Conservation (phyloP, 37 sponge, comb jelly and placozoan genomes). For the Tethya wilhelma region DNA sequence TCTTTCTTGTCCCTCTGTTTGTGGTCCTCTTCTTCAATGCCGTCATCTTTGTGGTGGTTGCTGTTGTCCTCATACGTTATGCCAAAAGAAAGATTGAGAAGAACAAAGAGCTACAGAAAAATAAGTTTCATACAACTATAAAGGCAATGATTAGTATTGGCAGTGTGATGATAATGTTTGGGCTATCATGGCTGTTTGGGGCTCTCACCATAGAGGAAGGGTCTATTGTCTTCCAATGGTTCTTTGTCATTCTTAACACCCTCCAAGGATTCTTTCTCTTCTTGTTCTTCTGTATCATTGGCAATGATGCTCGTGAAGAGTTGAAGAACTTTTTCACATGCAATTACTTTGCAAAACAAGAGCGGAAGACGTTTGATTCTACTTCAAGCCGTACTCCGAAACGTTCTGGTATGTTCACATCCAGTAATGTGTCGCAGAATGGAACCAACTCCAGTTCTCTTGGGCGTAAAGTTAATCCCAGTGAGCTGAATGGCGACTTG, state of each 20-base stretch:
- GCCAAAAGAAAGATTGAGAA: too few relatives aligned
- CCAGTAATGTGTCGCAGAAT: too few relatives aligned
- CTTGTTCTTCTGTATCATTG: constrained; percentile 64
- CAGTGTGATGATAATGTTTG: constrained; percentile 52
- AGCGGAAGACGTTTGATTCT: too few relatives aligned
- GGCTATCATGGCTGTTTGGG: constrained; percentile 72
- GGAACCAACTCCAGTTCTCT: too few relatives aligned
- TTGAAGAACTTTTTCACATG: constrained; percentile 49
- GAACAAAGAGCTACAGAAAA: neutral
- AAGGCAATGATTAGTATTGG: constrained; percentile 42
- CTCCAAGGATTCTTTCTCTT: constrained; percentile 62
- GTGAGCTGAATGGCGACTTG: too few relatives aligned
- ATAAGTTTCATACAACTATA: neutral
- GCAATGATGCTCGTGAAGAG: constrained; percentile 45
- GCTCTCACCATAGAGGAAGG: constrained; percentile 38
- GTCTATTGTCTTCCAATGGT: constrained; percentile 44
- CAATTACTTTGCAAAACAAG: too few relatives aligned
- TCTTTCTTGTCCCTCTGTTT: constrained; percentile 55
- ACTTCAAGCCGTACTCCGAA: too few relatives aligned
- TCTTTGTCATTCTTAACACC: constrained; percentile 53
- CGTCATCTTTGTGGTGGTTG: constrained; percentile 48
- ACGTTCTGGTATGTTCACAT: too few relatives aligned
- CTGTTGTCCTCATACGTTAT: constrained; percentile 32
- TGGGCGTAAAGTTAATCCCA: too few relatives aligned
- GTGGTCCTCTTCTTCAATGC: constrained; percentile 40